Base-by-base conservation (phyloP, 2,797 vertebrate genomes). In the Merluccius polli region DNA sequence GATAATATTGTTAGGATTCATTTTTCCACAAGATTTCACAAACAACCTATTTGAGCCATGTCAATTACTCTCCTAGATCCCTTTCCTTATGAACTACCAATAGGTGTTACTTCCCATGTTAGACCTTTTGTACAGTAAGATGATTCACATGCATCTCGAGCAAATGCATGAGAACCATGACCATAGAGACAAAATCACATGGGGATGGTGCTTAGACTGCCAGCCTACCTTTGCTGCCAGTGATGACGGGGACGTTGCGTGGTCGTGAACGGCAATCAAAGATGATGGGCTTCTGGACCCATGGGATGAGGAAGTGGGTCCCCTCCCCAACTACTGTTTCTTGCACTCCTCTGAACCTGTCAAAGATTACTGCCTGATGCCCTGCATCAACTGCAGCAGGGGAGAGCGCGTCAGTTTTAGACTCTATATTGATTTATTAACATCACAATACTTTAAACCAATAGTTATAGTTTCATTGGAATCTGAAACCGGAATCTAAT, bases 201-300 rank as follows among this genome's bases (percentile, higher is more conserved):
- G 4, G 16, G 8, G 21, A 65, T 12, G 24, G 67, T 18, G 6
- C 18, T 32, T 11, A 32, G 27, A 32, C 18, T 72, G 63, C 0
- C 3, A 0, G 70, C 11, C 79, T 87, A 98, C 98, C 97, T 98
- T 99, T 99, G 88, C 97, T 99, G 75, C 97, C 97, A 8, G 98
- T 98, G 90, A 98, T 94, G n/a, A 99, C 98, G 0, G 97, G 97
- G 24, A 99, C 91, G 0, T 99, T 99, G 35, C 97, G 96, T 69
- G 97, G 97, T 33, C 96, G 95, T 41, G 98, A 98, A 75, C 97
- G 96, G 78, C 97, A 99, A 80, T 99, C 97, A 10, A 98, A 99
- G 83, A 99, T 87, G 75, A 99, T 95, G 1, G 98, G 97, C 68
- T 96, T 98, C 92, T 99, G 97, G 9, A 99, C 96, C 98, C 97